Evolutionary conservation across 2,113 vertebrate genomes (phyloP), one percentile per base, ranked within the genome.

Genomic region (Serinus canaria): DNA sequence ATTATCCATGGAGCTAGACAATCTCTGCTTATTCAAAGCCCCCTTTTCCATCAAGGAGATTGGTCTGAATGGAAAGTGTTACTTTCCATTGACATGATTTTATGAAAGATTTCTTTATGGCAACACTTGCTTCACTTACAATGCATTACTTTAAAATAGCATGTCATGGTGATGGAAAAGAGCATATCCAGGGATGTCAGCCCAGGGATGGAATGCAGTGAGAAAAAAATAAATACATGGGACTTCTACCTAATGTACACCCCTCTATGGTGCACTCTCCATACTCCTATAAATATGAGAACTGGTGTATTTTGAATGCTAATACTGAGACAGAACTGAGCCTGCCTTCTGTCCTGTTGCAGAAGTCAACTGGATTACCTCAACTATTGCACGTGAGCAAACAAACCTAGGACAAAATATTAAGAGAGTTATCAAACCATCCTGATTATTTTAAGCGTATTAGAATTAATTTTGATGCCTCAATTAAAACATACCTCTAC

Each of bases 1-100:
- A 95, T 97, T 96, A 94, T 95, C 91, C 94, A 94, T 90, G 78
- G 89, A 92, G 90, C 87, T 84, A 91, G 81, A 95, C 90, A 95
- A 77, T 94, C 79, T 95, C 91, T 90, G 74, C 68, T 95, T 96
- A 96, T 94, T 96, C 92, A 89, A 94, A 83, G 63, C 80, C 69
- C 78, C 25, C n/a, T 83, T 90, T 92, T 94, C 81, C 76, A 59
- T 96, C 87, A 94, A 79, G 76, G 66, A 92, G 63, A 92, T 43
- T 87, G 83, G 72, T 92, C 63, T 97, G 92, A 94, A 96, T 79
- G 70, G 81, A 74, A 83, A 49, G 47, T 72, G 78, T 92, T 97
- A 76, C 68, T 90, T 91, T 41, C 43, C 84, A 94, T 37, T 93
- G 81, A 93, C 63, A 50, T 2, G 67, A 83, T 92, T 93, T 95